A percentile compares a stretch with the other conserved stretches of the same genome.
Conservation (phyloP, 2,113 vertebrate species). For the Archocentrus centrarchus region DNA sequence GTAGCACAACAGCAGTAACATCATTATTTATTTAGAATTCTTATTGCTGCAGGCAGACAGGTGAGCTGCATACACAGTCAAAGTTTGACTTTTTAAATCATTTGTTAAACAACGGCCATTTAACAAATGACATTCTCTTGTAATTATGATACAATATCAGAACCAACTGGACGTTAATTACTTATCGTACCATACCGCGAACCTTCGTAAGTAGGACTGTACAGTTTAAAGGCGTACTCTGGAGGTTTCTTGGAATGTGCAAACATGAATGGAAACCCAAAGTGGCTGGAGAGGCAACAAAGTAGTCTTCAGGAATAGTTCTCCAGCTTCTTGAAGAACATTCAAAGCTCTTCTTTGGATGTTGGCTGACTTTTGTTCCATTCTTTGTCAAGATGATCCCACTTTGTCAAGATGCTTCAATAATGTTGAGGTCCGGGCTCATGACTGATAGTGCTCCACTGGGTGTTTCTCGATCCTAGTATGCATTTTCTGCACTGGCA, state of each 20-base stretch:
- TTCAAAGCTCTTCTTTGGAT: neutral
- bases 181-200: neutral
- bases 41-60: neutral
- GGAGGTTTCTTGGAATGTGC: neutral
- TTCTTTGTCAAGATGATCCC: neutral
- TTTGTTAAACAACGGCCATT: neutral
- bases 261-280: neutral
- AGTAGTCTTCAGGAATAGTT: neutral
- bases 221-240: neutral
- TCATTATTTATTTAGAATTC: neutral
- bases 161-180: neutral
- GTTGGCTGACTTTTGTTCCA: neutral
- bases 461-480: neutral
- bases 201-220: neutral
- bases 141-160: neutral
- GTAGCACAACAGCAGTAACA: too few species aligned
- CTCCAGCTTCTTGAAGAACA: fast-evolving
- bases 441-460: neutral
- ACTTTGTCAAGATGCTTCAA: neutral
- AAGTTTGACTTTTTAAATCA: neutral
- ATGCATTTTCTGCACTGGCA: neutral
- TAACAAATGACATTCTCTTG: neutral
- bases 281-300: fast-evolving
- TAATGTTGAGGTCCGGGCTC: fast-evolving
- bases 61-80: neutral